phyloP scores from a whole-genome alignment of 2,113 vertebrate genomes.

The Mobula birostris region DNA sequence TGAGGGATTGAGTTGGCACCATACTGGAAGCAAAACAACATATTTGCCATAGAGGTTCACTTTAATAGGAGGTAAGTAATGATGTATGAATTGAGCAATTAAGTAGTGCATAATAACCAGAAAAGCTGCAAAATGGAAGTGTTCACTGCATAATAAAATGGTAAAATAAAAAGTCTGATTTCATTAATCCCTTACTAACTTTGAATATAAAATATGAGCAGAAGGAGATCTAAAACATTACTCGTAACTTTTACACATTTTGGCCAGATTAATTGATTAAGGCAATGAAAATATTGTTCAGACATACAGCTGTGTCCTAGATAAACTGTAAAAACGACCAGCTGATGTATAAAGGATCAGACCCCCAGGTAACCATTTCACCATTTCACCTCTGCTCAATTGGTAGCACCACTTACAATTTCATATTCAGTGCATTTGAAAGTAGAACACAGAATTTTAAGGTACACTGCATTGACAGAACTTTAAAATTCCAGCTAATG shows the following conservation, averaged over 20 bases:
- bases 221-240: neutral
- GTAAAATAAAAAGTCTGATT: neutral
- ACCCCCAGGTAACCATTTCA: neutral
- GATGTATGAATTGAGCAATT: neutral
- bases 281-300: constrained; percentile 12
- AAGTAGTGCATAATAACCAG: neutral
- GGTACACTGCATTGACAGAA: constrained; percentile 53
- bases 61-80: neutral
- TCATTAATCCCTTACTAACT: neutral
- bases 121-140: neutral
- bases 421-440: constrained; percentile 38
- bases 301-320: neutral
- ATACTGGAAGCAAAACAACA: neutral
- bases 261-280: neutral
- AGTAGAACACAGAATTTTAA: constrained; percentile 43
- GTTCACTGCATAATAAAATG: neutral
- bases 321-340: neutral
- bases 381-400: constrained; percentile 28
- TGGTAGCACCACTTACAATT: constrained; percentile 40
- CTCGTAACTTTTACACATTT: neutral
- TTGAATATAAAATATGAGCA: neutral
- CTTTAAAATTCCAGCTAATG: constrained; percentile 57
- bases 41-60: neutral
- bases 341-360: neutral
- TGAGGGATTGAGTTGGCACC: neutral